Evolutionary conservation across 2,797 vertebrate genomes (phyloP).

Genomic region (Amblyraja radiata): DNA sequence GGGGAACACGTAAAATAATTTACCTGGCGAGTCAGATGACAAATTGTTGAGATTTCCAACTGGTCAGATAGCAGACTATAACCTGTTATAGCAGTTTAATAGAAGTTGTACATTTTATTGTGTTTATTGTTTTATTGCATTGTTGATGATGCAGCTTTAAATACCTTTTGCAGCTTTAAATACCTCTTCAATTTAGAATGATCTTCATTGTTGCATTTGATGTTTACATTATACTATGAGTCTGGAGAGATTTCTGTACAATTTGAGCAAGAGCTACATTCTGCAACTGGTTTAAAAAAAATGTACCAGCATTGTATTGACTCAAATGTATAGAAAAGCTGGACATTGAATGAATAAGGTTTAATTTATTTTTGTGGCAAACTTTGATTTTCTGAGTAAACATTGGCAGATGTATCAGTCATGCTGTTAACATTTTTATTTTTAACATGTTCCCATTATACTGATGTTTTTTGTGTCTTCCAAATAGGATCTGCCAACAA

Average conservation of each 20-base stretch:
- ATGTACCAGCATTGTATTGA: not conserved
- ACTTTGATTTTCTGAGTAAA: conserved; percentile 37
- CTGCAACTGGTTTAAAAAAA: not conserved
- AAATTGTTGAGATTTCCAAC: too few relatives aligned
- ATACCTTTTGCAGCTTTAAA: not conserved
- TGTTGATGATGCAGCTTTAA: not conserved
- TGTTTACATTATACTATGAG: not conserved
- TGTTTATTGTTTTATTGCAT: not conserved
- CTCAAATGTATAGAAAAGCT: not conserved
- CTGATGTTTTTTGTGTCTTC: conserved; percentile 39
- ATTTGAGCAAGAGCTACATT: too few relatives aligned
- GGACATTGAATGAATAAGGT: not conserved
- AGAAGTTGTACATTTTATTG: not conserved
- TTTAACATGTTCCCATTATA: not conserved
- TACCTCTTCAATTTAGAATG: not conserved
- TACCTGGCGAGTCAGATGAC: too few relatives aligned
- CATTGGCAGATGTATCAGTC: not conserved
- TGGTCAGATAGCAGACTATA: not conserved
- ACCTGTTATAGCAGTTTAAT: not conserved
- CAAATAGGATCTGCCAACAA: conserved; percentile 54
- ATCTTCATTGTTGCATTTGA: not conserved
- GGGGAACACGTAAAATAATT: not conserved
- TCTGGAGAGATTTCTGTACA: not conserved
- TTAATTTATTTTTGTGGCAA: conserved; percentile 47
- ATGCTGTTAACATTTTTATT: not conserved